These are phyloP conservation scores for Pangasius sanitwongsei DNA, from an alignment of 2,797 vertebrate species.

Conservation along the genomic window DNA sequence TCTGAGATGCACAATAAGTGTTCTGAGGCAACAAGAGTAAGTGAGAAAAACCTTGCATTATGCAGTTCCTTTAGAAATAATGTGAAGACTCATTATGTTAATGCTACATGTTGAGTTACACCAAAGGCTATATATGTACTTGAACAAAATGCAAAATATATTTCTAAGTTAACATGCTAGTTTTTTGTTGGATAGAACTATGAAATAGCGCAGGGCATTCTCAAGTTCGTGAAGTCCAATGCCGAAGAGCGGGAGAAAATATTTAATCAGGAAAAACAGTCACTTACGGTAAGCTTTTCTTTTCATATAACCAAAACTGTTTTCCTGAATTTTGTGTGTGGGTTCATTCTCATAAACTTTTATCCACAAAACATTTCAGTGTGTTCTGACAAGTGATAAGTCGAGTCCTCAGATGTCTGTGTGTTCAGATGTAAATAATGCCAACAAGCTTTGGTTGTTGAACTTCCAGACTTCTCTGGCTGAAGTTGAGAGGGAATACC, in stretches of 20 bases:
- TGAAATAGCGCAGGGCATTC: too few species aligned
- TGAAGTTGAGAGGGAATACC: background rate
- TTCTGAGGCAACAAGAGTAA: background rate
- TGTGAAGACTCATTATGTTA: background rate
- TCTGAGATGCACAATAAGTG: background rate
- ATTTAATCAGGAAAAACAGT: background rate
- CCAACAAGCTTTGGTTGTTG: background rate
- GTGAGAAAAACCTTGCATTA: background rate
- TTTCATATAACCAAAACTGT: background rate
- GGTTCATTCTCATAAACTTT: too few species aligned
- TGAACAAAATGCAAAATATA: background rate
- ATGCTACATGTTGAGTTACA: background rate
- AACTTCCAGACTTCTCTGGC: background rate
- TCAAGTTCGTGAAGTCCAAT: too few species aligned
- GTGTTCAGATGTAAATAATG: background rate
- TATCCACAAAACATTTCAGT: too few species aligned
- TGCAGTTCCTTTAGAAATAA: background rate
- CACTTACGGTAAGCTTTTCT: background rate
- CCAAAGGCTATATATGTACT: background rate
- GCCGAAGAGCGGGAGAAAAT: too few species aligned
- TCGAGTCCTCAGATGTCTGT: background rate
- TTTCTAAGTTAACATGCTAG: background rate
- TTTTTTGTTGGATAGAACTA: background rate
- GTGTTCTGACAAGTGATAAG: background rate
- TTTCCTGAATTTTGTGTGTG: background rate